Evolutionary conservation across 2,888 invertebrate genomes (phyloP).

Genomic region (Biston betularia): DNA sequence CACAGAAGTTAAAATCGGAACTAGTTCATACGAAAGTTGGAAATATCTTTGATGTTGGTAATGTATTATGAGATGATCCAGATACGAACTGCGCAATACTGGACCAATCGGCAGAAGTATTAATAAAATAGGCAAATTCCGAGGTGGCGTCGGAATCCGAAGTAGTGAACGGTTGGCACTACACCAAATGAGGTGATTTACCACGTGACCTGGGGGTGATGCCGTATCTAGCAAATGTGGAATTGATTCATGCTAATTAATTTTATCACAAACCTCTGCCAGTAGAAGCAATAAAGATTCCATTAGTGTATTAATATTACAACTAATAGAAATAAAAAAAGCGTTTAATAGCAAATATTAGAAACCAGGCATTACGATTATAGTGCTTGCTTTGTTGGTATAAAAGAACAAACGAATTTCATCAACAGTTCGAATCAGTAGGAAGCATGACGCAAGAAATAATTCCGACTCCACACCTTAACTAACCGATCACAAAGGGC

Average conservation of each 20-base stretch:
- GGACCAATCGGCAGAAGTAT: conserved; percentile 48
- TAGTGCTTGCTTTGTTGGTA: background rate
- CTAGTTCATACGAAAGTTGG: conserved; percentile 35
- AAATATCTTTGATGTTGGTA: conserved; percentile 29
- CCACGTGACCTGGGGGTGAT: conserved; percentile 54
- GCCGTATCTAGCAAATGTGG: conserved; percentile 51
- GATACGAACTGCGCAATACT: conserved; percentile 50
- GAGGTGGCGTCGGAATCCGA: conserved; percentile 52
- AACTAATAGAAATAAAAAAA: background rate
- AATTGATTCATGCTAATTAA: conserved; percentile 71
- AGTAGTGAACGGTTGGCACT: conserved; percentile 62
- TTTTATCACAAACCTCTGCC: conserved; percentile 46
- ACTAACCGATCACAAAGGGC: conserved; percentile 46
- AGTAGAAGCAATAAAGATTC: conserved; percentile 32
- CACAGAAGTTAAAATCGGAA: conserved; percentile 13
- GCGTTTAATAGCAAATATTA: background rate
- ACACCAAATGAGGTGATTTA: conserved; percentile 61
- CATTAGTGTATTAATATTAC: conserved; percentile 20
- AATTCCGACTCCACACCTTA: conserved; percentile 30
- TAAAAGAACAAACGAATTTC: background rate
- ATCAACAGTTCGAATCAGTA: conserved; percentile 6
- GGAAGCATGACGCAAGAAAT: conserved; percentile 33
- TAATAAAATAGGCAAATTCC: conserved; percentile 58
- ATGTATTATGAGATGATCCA: conserved; percentile 25
- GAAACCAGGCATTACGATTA: no score